Base-by-base conservation (phyloP, 2,113 vertebrate species). In the Petrocephalus zakoni region DNA sequence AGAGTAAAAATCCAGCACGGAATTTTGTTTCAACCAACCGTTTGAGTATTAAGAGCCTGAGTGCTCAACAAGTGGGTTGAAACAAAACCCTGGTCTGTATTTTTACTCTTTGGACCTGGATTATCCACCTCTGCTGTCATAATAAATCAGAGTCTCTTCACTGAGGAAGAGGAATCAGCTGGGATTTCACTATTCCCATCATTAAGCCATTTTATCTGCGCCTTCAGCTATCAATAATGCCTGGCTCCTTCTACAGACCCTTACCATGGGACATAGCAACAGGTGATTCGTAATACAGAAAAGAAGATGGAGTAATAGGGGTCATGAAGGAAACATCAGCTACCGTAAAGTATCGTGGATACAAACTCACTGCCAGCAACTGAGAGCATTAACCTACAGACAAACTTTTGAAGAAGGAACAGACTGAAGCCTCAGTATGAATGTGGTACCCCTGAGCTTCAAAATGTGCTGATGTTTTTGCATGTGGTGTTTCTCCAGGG, bases 381-480 rank as follows among this genome's bases (percentile, higher is more conserved):
- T 72, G 64, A 34, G 25, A 34, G 64, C 86, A 72, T 5, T 51
- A 72, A 1, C 21, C 46, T 4, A 0, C 10, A 7, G 34, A 47
- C 0, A 2, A 72, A 72, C 64, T 34, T 13, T 15, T 5, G 68
- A 75, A 75, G 29, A 29, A 75, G 13, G 68, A 37, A 42, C 1
- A 51, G 56, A 89, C 88, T 92, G 85, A 90, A 72, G 61, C 85
- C 88, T 87, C 82, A 91, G 87, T 68, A 87, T 86, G 87, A 86
- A 51, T 42, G 89, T 51, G 85, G 89, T 88, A 72, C 51, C 87
- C 89, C 89, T 89, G 68, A 88, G 87, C 55, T 25, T 83, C n/a
- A 58, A 25, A 61, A 61, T n/a, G n/a, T 58, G 56, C 56, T 82
- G 56, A 88, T 64, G 86, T 89, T 89, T 89, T 75, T 89, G 72